Evolutionary conservation across 1,140 invertebrate genomes (phyloP).

Genomic region (Drosophila ananassae): DNA sequence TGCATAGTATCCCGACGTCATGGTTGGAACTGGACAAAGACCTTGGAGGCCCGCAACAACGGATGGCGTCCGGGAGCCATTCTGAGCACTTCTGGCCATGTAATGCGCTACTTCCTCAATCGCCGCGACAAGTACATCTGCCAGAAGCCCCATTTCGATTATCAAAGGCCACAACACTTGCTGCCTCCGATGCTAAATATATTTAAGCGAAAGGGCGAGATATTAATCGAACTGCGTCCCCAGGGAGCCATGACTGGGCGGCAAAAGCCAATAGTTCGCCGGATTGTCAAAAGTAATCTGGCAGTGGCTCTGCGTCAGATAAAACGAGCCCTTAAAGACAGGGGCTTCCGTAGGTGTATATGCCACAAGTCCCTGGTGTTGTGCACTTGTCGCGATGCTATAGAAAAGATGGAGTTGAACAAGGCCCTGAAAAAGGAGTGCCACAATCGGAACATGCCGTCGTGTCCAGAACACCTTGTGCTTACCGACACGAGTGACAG

Average conservation of each 20-base stretch:
- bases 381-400: slow-evolving; percentile 60
- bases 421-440: slow-evolving; percentile 52
- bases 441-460: slow-evolving; percentile 21
- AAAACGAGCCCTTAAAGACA: slow-evolving; percentile 53
- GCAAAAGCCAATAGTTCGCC: slow-evolving; percentile 71
- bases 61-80: slow-evolving; percentile 76
- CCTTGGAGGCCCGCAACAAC: slow-evolving; percentile 24
- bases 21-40: slow-evolving; percentile 70
- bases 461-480: slow-evolving; percentile 46
- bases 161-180: slow-evolving; percentile 3
- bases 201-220: slow-evolving; percentile 63
- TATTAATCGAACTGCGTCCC: slow-evolving; percentile 61
- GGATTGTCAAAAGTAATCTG: slow-evolving; percentile 65
- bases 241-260: slow-evolving; percentile 13
- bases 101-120: slow-evolving; percentile 71
- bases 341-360: slow-evolving; percentile 69
- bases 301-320: slow-evolving; percentile 43
- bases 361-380: slow-evolving; percentile 66
- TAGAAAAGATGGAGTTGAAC: slow-evolving; percentile 58
- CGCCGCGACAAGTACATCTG: slow-evolving; percentile 18
- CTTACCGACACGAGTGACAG: slow-evolving; percentile 75
- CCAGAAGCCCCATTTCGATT: neutral
- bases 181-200: slow-evolving; percentile 51
- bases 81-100: slow-evolving; percentile 45
- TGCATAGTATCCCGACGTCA: slow-evolving; percentile 51